Evolutionary conservation across 2,113 vertebrate genomes (phyloP), one percentile per base, ranked within the genome.

Genomic region (Progne subis): DNA sequence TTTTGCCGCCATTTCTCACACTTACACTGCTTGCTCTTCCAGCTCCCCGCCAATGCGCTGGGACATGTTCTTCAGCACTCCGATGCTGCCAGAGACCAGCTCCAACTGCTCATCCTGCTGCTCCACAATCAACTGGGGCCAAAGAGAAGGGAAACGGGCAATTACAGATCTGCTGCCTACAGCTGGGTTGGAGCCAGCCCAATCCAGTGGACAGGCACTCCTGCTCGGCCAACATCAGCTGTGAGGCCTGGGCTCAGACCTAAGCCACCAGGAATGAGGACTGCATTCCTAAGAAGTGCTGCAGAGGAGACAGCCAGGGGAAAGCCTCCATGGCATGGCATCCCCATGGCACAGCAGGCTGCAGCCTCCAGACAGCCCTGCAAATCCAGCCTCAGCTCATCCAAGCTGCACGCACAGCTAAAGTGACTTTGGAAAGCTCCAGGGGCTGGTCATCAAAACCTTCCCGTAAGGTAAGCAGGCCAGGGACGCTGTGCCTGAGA

Each of bases 1-100:
- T 86, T 86, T 50, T 11, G 1, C 65, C 0, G 2, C 32, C 20
- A 12, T 0, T 1, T 60, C 94, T 90, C 78, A 19, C 67, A 97
- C 99, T 99, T 98, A 99, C 99, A 99, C 99, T 18, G 99, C 98
- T 96, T 99, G 99, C 31, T 99, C 99, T 47, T 99, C 99, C 97
- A 99, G 97, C 97, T 99, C 99, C 96, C 99, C 98, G 5, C 99
- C 99, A 14, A 99, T 99, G 92, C 99, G 98, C 95, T 99, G 99
- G 14, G 99, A 99, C 99, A 99, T 99, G 98, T 99, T 99, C 98
- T 99, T 99, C 95, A 99, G 97, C 89, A 99, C 99, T 26, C 99
- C 99, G 1, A 99, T 99, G 89, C 99, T 99, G 97, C 99, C 99
- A 29, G 99, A 99, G 93, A 99, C 99, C 87, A 99, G 98, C 97